phyloP scores from a whole-genome alignment of 1,140 invertebrate genomes.

The Eciton burchellii region DNA sequence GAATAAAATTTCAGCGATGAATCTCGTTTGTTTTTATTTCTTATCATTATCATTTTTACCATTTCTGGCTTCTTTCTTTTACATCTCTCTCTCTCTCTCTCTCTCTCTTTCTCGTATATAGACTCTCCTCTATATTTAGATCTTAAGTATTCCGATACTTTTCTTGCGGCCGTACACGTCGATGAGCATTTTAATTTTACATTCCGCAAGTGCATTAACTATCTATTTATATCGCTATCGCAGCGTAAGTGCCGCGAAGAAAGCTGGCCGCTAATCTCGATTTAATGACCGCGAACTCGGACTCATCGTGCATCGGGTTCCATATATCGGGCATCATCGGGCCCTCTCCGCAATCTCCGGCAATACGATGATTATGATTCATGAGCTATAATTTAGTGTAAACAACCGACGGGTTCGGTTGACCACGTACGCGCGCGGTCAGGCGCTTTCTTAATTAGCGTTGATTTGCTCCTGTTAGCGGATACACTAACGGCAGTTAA shows the following conservation, averaged over 20 bases:
- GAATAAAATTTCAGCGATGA: too few species aligned
- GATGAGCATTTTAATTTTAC: neutral
- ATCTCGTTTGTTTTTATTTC: neutral
- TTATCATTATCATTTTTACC: neutral
- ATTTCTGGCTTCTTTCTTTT: too few species aligned
- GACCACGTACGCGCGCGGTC: slow-evolving; percentile 15
- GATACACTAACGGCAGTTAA: slow-evolving; percentile 44
- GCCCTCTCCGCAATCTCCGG: neutral
- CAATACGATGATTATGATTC: slow-evolving; percentile 45
- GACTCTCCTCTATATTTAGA: slow-evolving; percentile 17
- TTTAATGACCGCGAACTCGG: slow-evolving; percentile 37
- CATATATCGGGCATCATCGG: neutral
- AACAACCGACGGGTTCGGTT: slow-evolving; percentile 27
- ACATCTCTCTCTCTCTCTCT: neutral
- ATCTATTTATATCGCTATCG: slow-evolving; percentile 29
- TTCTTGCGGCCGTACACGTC: neutral
- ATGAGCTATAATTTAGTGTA: slow-evolving; percentile 45
- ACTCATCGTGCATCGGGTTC: slow-evolving; percentile 27
- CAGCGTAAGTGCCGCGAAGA: slow-evolving; percentile 29
- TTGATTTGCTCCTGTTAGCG: slow-evolving; percentile 62
- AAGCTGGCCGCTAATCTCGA: slow-evolving; percentile 40
- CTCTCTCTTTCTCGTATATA: neutral
- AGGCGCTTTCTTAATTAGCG: slow-evolving; percentile 64
- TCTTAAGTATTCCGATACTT: neutral
- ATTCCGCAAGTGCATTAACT: neutral